These are phyloP conservation scores for Phortica variegata DNA, from an alignment of 1,140 invertebrate species.

Conservation along the genomic window DNA sequence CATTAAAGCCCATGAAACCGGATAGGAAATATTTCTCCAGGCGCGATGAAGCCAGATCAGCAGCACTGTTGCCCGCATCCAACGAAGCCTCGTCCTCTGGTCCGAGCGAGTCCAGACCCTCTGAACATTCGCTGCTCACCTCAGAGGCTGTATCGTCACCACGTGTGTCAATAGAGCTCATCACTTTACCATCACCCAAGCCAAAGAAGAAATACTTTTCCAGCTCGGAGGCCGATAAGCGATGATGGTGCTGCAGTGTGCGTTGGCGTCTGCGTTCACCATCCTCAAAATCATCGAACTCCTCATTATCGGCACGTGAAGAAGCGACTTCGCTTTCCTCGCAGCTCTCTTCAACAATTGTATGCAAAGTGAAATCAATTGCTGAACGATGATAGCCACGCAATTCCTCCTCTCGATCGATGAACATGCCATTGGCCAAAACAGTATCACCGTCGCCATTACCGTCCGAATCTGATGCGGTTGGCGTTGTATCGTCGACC, in stretches of 20 bases:
- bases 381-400: conserved; percentile 75
- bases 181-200: conserved; percentile 69
- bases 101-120: conserved; percentile 71
- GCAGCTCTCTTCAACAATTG: conserved; percentile 91
- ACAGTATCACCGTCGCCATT: conserved; percentile 33
- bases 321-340: conserved; percentile 82
- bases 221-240: conserved; percentile 75
- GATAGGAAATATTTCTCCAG: conserved; percentile 89
- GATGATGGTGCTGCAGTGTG: conserved; percentile 55
- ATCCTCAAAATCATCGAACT: conserved; percentile 22
- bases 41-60: conserved; percentile 76
- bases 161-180: conserved; percentile 58
- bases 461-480: conserved; percentile 61
- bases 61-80: conserved; percentile 59
- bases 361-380: conserved; percentile 88
- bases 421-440: conserved; percentile 49
- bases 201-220: conserved; percentile 91
- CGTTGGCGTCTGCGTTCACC: conserved; percentile 42
- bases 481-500: conserved; percentile 65
- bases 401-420: conserved; percentile 77
- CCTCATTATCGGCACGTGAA: conserved; percentile 37
- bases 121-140: conserved; percentile 83
- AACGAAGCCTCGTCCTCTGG: conserved; percentile 60
- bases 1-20: conserved; percentile 79
- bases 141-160: conserved; percentile 79